Evolutionary conservation across 2,888 invertebrate genomes (phyloP), one percentile per base, ranked within the genome.

Genomic region (Tipula lateralis): DNA sequence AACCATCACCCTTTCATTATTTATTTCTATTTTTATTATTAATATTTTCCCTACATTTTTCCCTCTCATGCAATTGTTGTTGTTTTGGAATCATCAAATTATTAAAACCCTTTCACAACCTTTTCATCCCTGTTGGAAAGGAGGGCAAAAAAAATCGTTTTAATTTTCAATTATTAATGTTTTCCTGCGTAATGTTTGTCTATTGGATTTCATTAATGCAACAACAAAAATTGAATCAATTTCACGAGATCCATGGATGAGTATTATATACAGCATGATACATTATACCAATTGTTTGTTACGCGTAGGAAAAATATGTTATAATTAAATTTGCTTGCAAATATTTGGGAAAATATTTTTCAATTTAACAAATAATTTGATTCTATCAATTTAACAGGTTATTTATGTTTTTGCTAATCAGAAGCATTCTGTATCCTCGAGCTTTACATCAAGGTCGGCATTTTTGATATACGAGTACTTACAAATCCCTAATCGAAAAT

Each of bases 331-430:
- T 24, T 66, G 24, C 19, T 66, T 24, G 66, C 66, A 66, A 66
- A 66, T 66, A 66, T 66, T 66, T 66, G 66, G 66, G 24, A 24
- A 66, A 66, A 66, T 66, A 66, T 66, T 66, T 36, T 32, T 32
- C 6, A 4, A 32, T 32, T 32, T 32, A 4, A 13, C 3, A 13
- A 50, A 50, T 16, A 16, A 66, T 66, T 66, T 66, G n/a, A n/a
- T n/a, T n/a, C n/a, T 66, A 66, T 66, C 24, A 66, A 66, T 66
- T 66, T 19, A 66, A 66, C 66, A 66, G 66, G 66, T 66, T 39
- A 13, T 39, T 39, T 32, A 5, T 32, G 4, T 39, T 24, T 7
- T 66, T 24, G 6, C 24, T 24, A 66, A 24, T 66, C n/a, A n/a
- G n/a, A n/a, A 24, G 66, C 9, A 66, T 66, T 24, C 66, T 66